Percentiles rank a stretch among this genome's conserved stretches.
These are phyloP conservation scores for Cryptotis parvus DNA, from an alignment of 2,113 vertebrate genomes.

Conservation along the genomic window DNA sequence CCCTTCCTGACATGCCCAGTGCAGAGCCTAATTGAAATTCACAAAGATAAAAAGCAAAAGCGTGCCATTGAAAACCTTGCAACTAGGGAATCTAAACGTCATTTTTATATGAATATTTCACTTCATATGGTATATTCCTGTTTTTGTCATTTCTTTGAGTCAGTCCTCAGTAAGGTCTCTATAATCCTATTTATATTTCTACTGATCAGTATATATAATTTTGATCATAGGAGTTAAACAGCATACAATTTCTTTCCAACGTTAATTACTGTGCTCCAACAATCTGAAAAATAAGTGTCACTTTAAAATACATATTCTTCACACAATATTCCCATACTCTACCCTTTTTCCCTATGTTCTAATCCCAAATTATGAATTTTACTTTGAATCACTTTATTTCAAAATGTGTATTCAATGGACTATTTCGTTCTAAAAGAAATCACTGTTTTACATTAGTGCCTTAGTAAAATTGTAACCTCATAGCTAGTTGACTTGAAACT, in stretches of 20 bases:
- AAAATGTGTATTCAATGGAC: background rate
- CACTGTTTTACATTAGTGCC: background rate
- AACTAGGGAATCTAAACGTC: conserved; percentile 61
- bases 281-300: conserved; percentile 13
- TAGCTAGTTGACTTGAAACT: background rate
- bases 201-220: conserved; percentile 56
- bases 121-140: conserved; percentile 39
- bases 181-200: conserved; percentile 9
- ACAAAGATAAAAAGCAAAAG: conserved; percentile 81
- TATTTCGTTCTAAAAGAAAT: background rate
- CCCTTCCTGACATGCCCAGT: conserved; percentile 81
- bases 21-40: conserved; percentile 87
- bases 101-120: conserved; percentile 42
- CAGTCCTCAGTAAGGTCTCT: conserved; percentile 34
- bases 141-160: conserved; percentile 31
- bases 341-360: background rate
- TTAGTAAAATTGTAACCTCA: background rate
- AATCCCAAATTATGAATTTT: background rate
- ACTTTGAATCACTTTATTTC: conserved; percentile 34
- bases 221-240: conserved; percentile 52
- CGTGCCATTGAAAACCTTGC: conserved; percentile 79
- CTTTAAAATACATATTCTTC: conserved; percentile 40
- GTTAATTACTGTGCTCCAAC: conserved; percentile 30
- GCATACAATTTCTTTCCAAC: conserved; percentile 61
- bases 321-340: background rate